Evolutionary conservation across 2,113 vertebrate genomes (phyloP).

Genomic region (Ptilorrhoa leucosticta): DNA sequence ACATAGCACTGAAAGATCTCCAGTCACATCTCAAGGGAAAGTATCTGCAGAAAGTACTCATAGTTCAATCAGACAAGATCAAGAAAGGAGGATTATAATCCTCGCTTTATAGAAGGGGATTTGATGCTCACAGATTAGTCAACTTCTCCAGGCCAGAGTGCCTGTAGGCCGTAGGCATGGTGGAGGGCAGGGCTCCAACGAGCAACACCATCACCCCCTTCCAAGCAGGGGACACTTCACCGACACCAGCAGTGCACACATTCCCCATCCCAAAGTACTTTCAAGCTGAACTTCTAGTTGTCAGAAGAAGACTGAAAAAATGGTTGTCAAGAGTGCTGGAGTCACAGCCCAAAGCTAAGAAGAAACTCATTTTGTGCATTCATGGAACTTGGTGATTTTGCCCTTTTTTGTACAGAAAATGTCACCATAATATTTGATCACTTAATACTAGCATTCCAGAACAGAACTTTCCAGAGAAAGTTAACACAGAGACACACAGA

Average conservation of each 20-base stretch:
- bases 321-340: neutral
- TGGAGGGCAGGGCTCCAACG: neutral
- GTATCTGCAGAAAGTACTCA: neutral
- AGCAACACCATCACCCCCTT: neutral
- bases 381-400: neutral
- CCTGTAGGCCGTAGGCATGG: accelerated
- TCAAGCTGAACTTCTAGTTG: neutral
- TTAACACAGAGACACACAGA: neutral
- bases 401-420: neutral
- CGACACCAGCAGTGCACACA: neutral
- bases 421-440: neutral
- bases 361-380: neutral
- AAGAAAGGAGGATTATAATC: neutral
- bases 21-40: neutral
- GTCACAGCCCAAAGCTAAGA: neutral
- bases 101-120: neutral
- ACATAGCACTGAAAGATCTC: neutral
- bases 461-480: neutral
- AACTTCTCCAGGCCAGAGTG: neutral
- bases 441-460: neutral
- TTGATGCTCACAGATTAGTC: neutral
- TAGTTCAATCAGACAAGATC: neutral
- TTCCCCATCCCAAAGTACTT: neutral
- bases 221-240: neutral
- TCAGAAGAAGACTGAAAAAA: neutral